Evolutionary conservation across 2,888 invertebrate genomes (phyloP).

Genomic region (Neoitamus cyanurus): DNA sequence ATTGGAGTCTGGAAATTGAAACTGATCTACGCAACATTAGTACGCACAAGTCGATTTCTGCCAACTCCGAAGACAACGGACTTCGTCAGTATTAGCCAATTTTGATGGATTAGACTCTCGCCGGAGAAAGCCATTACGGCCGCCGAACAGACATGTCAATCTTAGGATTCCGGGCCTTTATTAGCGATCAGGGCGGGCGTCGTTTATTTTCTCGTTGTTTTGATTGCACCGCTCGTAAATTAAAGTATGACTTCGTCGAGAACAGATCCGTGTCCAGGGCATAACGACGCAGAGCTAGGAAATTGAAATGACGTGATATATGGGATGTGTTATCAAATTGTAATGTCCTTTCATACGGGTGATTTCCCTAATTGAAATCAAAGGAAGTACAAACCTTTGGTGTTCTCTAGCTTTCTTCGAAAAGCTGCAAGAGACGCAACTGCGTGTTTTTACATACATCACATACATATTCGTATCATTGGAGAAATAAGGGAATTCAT

Average conservation of each 20-base stretch:
- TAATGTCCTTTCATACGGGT: not conserved
- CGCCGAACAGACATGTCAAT: constrained; percentile 23
- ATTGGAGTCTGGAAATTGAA: constrained; percentile 31
- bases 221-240: not conserved
- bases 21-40: not conserved
- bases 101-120: constrained; percentile 26
- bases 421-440: too few relatives aligned
- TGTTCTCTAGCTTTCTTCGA: not conserved
- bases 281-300: not conserved
- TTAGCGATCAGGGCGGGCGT: not conserved
- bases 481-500: too few relatives aligned
- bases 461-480: too few relatives aligned
- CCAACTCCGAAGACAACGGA: constrained; percentile 28
- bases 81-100: constrained; percentile 29
- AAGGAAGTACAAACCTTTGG: not conserved
- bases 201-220: constrained; percentile 15
- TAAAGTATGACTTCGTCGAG: not conserved
- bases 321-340: not conserved
- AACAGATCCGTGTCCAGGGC: not conserved
- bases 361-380: not conserved
- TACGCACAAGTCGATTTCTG: constrained; percentile 35
- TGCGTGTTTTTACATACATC: too few relatives aligned
- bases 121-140: constrained; percentile 22
- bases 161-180: not conserved
- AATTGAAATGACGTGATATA: not conserved